Percentiles rank a stretch among this genome's conserved stretches.
Evolutionary conservation across 2,113 vertebrate species (phyloP).

Genomic region (Theristicus caerulescens): DNA sequence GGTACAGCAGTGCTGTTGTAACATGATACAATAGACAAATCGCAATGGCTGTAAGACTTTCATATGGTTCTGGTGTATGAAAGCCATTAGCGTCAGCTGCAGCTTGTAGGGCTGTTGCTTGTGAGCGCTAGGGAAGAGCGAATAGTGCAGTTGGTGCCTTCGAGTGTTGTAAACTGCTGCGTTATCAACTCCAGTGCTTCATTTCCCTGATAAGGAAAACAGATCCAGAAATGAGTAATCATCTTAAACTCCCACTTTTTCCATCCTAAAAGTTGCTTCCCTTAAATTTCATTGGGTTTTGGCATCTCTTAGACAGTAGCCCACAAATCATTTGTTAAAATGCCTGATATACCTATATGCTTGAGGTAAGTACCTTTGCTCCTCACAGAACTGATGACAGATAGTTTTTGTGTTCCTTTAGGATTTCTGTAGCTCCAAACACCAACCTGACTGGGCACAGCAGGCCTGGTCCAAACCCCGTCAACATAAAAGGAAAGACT

Average conservation of each 20-base stretch:
- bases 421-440: not conserved
- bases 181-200: not conserved
- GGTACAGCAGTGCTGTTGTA: not conserved
- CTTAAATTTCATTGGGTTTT: not conserved
- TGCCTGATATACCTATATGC: not conserved
- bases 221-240: conserved; percentile 20
- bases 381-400: not conserved
- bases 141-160: not conserved
- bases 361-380: conserved; percentile 1
- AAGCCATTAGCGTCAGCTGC: conserved; percentile 17
- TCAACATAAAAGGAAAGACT: not conserved
- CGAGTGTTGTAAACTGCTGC: not conserved
- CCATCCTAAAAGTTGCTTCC: not conserved
- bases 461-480: not conserved
- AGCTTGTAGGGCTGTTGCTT: not conserved
- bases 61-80: not conserved
- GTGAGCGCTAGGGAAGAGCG: not conserved
- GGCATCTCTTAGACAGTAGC: not conserved
- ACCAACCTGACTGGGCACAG: not conserved
- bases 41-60: not conserved
- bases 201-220: conserved; percentile 29
- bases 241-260: not conserved
- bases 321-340: conserved; percentile 35
- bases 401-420: not conserved
- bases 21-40: conserved; percentile 22